These are phyloP conservation scores for Tethea ocularis DNA, from an alignment of 2,888 invertebrate species.

Conservation along the genomic window DNA sequence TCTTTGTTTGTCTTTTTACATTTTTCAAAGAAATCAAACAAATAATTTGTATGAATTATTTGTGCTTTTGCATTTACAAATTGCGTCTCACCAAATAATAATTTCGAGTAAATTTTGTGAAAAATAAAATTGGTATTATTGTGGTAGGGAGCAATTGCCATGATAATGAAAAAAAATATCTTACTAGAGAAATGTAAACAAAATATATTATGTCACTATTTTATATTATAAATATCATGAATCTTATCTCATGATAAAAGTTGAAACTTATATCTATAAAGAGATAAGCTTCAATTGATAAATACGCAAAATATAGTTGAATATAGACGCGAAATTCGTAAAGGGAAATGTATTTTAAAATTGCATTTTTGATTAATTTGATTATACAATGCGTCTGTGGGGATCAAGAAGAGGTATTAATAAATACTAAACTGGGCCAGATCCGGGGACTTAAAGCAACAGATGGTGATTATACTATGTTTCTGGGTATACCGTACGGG, in stretches of 20 bases:
- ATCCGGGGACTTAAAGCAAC: conserved; percentile 38
- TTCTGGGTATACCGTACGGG: conserved; percentile 54
- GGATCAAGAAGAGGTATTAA: conserved; percentile 32
- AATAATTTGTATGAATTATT: too few relatives aligned
- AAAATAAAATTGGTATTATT: too few relatives aligned
- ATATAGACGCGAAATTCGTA: neutral
- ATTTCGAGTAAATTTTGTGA: too few relatives aligned
- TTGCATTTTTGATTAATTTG: neutral
- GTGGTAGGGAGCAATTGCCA: too few relatives aligned
- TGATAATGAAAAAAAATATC: too few relatives aligned
- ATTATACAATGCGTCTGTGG: neutral
- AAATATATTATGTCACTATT: neutral
- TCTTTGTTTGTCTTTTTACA: too few relatives aligned
- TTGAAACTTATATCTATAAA: neutral
- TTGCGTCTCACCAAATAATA: too few relatives aligned
- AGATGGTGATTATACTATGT: conserved; percentile 49
- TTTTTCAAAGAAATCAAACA: too few relatives aligned
- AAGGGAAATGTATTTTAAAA: neutral
- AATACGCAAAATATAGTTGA: neutral
- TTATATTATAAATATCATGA: neutral
- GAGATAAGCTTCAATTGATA: neutral
- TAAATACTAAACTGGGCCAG: conserved; percentile 40
- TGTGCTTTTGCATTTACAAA: too few relatives aligned
- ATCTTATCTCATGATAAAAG: neutral
- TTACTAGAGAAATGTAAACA: neutral